A percentile compares a stretch with the other conserved stretches of the same genome.
These are phyloP conservation scores for Gyrodactylus bullatarudis DNA, from an alignment of 1,140 invertebrate species.

Conservation along the genomic window DNA sequence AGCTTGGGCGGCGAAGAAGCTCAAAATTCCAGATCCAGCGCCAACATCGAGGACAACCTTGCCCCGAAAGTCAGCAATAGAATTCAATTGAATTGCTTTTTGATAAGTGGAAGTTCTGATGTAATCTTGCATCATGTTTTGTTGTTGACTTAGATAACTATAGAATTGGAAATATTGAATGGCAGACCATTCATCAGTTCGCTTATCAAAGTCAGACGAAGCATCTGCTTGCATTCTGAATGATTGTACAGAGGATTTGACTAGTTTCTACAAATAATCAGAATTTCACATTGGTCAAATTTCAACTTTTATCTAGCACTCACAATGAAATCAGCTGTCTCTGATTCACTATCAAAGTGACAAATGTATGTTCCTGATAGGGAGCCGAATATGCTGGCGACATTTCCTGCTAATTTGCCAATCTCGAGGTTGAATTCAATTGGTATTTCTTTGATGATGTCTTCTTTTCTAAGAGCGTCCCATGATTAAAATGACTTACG, in stretches of 20 bases:
- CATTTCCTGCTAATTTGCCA: not conserved
- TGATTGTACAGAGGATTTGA: not conserved
- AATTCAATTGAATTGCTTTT: constrained; percentile 63
- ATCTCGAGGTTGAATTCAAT: not conserved
- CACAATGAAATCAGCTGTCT: not conserved
- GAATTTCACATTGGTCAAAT: too few relatives aligned
- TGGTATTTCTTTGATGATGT: not conserved
- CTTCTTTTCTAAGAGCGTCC: not conserved
- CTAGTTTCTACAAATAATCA: too few relatives aligned
- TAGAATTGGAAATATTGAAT: constrained; percentile 43
- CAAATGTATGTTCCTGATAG: not conserved
- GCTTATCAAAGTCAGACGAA: not conserved
- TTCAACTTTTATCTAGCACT: too few relatives aligned
- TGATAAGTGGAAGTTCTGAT: constrained; percentile 91
- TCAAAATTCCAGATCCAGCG: constrained; percentile 47
- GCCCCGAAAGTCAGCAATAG: constrained; percentile 43
- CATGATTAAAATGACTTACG: not conserved
- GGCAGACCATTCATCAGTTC: constrained; percentile 3
- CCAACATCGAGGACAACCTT: constrained; percentile 72
- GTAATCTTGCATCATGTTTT: constrained; percentile 98
- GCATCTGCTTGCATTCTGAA: not conserved
- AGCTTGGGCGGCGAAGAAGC: constrained; percentile 87
- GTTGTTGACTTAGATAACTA: constrained; percentile 87
- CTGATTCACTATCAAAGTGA: not conserved
- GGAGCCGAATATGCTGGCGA: not conserved